Evolutionary conservation across 2,797 vertebrate genomes (phyloP).

Genomic region (Bradypodion ventrale): DNA sequence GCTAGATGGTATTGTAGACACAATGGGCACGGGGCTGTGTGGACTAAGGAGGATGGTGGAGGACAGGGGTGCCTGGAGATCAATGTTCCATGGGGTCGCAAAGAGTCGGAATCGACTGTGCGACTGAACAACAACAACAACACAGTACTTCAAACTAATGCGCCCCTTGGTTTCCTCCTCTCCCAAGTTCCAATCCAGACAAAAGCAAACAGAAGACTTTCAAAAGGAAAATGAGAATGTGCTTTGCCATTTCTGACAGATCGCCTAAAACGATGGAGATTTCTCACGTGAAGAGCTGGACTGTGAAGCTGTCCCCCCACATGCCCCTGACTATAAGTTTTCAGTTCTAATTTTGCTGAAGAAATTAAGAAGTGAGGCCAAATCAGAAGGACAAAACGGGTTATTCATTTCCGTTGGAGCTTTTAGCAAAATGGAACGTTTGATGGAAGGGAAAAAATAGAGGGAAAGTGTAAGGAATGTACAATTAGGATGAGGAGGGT

Average conservation of each 20-base stretch:
- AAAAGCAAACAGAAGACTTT: neutral
- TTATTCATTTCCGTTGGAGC: neutral
- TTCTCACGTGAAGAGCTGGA: neutral
- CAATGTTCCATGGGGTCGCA: no score
- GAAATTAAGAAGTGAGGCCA: slow-evolving; percentile 21
- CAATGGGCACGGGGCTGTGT: no score
- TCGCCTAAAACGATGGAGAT: neutral
- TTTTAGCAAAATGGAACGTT: neutral
- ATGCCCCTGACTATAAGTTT: neutral
- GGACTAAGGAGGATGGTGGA: no score
- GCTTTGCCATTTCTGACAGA: neutral
- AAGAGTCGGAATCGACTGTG: no score
- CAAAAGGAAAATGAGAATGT: neutral
- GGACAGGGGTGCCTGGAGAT: no score
- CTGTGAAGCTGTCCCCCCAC: neutral
- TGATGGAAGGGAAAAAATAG: no score
- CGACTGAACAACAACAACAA: no score
- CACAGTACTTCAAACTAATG: slow-evolving; percentile 13
- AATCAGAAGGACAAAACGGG: neutral
- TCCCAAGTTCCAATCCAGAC: neutral
- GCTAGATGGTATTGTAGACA: no score
- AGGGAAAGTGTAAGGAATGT: neutral
- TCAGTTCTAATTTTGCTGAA: slow-evolving; percentile 19
- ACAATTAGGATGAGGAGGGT: neutral
- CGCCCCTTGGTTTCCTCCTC: neutral